Percentiles rank a stretch among this genome's conserved stretches.
Conservation (phyloP, 1,140 invertebrate genomes). For the Atopsyche davidsoni region DNA sequence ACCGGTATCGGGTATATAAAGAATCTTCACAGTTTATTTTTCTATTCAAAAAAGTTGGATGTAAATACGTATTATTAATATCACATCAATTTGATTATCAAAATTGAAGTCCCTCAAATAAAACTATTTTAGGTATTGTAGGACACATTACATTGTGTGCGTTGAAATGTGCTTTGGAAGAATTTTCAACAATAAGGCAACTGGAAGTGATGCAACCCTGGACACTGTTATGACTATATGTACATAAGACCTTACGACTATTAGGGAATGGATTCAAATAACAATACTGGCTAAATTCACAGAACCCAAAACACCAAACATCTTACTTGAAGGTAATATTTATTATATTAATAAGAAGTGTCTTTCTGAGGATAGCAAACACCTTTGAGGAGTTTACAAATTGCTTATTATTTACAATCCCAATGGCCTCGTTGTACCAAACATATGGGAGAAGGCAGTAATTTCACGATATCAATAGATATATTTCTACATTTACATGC, state of each 20-base stretch:
- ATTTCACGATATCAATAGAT: not conserved
- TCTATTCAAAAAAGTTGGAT: no score
- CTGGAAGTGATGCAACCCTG: conserved; percentile 16
- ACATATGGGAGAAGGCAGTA: conserved; percentile 4
- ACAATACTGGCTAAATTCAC: conserved; percentile 9
- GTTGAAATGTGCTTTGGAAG: conserved; percentile 1
- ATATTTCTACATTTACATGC: conserved; percentile 5
- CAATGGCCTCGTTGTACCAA: not conserved
- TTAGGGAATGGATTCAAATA: conserved; percentile 26
- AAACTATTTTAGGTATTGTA: no score
- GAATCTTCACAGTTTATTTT: no score
- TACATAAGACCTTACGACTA: conserved; percentile 18
- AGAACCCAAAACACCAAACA: conserved; percentile 4
- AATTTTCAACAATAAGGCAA: conserved; percentile 22
- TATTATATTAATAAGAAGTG: no score
- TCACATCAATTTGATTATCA: no score
- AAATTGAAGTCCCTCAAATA: no score
- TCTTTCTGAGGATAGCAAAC: no score
- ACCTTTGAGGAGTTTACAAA: not conserved
- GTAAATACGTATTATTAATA: no score
- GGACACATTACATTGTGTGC: no score
- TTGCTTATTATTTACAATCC: not conserved
- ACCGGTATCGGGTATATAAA: no score
- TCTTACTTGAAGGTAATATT: conserved; percentile 4
- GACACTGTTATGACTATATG: conserved; percentile 18